Base-by-base conservation (phyloP, 2,113 vertebrate species). In the Notarius lentiginosus region DNA sequence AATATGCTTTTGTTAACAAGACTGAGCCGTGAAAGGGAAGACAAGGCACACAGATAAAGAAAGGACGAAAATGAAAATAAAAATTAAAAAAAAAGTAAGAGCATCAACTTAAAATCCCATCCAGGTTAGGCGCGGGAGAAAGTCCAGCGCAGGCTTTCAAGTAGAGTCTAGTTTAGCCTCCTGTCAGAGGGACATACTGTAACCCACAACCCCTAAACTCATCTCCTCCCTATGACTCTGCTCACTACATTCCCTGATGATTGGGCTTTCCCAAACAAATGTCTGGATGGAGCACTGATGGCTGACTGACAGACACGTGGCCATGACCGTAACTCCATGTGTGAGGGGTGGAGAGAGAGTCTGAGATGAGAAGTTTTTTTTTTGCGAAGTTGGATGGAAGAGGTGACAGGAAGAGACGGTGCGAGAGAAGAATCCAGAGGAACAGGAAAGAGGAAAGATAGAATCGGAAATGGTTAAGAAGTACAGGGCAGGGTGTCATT, bases 401-500 rank as follows among this genome's bases (percentile, higher is more conserved):
- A 61, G 34, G 87, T 92, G 91, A 91, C 88, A 91, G 88, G 81
- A 92, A 68, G 90, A 91, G 89, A 86, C 63, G 91, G 90, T 95
- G 92, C 79, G 83, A 87, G 83, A 80, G 85, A 88, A 11, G 51
- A 88, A 93, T 86, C 79, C 77, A 90, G 89, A 93, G 89, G 93
- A 90, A 95, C 79, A 87, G 76, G 60, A n/a, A 56, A 61, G 34
- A 55, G 10, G 34, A 80, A 24, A 49, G 60, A 85, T 83, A 84
- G 68, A 86, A 41, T 55, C 65, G 55, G n/a, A 84, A 51, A 84
- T 73, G 56, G 76, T 72, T 72, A 72, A 88, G 82, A 90, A 84
- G 79, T 86, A 90, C 96, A 97, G 95, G 95, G 95, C 96, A 89
- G 96, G 95, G 95, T 95, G 95, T 95, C 93, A 94, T 95, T 96